Evolutionary conservation across 2,113 vertebrate species (phyloP).

Genomic region (Parus major): DNA sequence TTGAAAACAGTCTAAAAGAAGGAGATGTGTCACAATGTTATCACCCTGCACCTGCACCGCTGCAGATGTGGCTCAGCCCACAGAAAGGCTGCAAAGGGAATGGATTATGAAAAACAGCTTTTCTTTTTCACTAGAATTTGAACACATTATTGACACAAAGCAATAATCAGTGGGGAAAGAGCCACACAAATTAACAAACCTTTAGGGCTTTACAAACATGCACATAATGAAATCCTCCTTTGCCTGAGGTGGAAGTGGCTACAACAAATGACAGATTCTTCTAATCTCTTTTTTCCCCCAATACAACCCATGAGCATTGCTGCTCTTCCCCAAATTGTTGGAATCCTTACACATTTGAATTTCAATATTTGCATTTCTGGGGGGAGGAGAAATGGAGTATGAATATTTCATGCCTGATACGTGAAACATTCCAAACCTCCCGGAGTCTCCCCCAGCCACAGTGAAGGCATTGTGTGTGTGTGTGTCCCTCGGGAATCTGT

Average conservation of each 20-base stretch:
- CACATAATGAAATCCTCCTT: not conserved
- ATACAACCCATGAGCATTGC: accelerated
- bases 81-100: not conserved
- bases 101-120: not conserved
- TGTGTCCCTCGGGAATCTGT: not conserved
- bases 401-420: not conserved
- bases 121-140: not conserved
- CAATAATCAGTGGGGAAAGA: not conserved
- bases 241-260: not conserved
- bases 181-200: not conserved
- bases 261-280: not conserved
- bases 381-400: not conserved
- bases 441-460: not conserved
- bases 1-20: not conserved
- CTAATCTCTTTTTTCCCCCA: not conserved
- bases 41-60: not conserved
- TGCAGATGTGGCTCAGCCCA: not conserved
- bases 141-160: not conserved
- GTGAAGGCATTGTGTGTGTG: not conserved
- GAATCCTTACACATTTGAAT: not conserved
- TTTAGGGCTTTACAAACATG: not conserved
- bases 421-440: not conserved
- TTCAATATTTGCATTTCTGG: not conserved
- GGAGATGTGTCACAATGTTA: not conserved
- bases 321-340: not conserved